Percentiles rank a stretch among this genome's conserved stretches.
Conservation (phyloP, 1,140 invertebrate genomes). For the Epicauta chinensis region DNA sequence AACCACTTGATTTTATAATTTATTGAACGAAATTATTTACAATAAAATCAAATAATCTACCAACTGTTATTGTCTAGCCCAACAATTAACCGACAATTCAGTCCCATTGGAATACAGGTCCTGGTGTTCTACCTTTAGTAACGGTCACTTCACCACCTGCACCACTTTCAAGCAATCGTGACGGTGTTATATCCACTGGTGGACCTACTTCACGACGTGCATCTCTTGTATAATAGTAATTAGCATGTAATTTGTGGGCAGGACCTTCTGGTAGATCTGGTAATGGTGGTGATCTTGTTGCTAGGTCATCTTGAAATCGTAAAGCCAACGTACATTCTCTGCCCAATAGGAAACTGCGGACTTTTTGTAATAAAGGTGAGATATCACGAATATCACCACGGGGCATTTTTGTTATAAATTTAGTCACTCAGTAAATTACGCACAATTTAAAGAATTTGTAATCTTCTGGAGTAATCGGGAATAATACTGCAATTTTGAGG, state of each 20-base stretch:
- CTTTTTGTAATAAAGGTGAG: constrained; percentile 50
- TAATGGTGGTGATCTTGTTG: constrained; percentile 65
- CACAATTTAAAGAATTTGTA: too few relatives aligned
- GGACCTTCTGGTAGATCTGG: constrained; percentile 71
- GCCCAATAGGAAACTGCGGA: constrained; percentile 55
- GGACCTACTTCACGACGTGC: constrained; percentile 63
- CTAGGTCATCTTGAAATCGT: constrained; percentile 55
- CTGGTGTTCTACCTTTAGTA: constrained; percentile 46
- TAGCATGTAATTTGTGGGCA: constrained; percentile 58
- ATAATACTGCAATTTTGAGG: background rate
- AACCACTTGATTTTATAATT: too few relatives aligned
- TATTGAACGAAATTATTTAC: too few relatives aligned
- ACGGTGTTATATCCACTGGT: constrained; percentile 52
- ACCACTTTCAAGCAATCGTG: constrained; percentile 17
- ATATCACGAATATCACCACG: constrained; percentile 47
- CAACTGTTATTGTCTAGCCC: too few relatives aligned
- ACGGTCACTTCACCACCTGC: constrained; percentile 16
- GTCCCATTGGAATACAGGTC: constrained; percentile 50
- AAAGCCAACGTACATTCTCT: constrained; percentile 55
- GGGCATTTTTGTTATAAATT: constrained; percentile 14
- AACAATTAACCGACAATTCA: constrained; percentile 16
- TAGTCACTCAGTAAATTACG: too few relatives aligned
- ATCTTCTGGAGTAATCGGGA: too few relatives aligned
- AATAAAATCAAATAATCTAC: too few relatives aligned
- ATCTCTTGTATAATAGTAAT: constrained; percentile 77